Base-by-base conservation (phyloP, 2,797 vertebrate species). In the Pampus argenteus region DNA sequence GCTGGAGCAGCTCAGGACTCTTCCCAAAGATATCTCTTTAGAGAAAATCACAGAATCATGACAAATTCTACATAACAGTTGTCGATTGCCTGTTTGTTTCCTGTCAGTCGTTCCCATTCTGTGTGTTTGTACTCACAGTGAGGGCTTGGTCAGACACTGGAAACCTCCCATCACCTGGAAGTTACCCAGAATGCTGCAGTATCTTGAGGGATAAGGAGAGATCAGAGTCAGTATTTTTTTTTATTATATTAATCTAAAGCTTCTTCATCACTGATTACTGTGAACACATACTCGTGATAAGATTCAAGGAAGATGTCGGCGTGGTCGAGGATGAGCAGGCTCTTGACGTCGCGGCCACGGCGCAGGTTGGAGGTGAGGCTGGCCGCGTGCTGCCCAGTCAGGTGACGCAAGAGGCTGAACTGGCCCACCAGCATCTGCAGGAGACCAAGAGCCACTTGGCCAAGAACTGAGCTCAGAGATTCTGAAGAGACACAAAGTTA, bases 81-180 rank as follows among this genome's bases (percentile, higher is more conserved):
- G 6, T 23, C 25, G 2, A 50, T 42, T 4, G 5, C 20, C 11
- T 22, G 22, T 0, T 22, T 42, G 34, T 23, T 36, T 9, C 15
- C 1, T 14, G 18, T 40, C 34, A 42, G 3, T 11, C 11, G 34
- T 36, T 36, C 9, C 34, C 34, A 36, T 2, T 7, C 34, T 3
- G 34, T 36, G 23, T 17, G 26, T 42, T 55, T 22, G 45, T 9
- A 92, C 97, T 98, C 95, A 99, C 98, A 96, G 86, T 58, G 96
- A 96, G 42, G 97, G 95, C 82, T 98, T 99, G 66, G 94, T 94
- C 67, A 99, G 94, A 34, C 94, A 89, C 55, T 93, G 93, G 89
- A 98, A 97, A 78, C 97, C 97, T 82, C 95, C 97, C 96, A 97
- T 98, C 95, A 86, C 98, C 85, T 96, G 90, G 81, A 98, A 97